phyloP scores from a whole-genome alignment of 1,140 invertebrate species.

The Samia ricini region DNA sequence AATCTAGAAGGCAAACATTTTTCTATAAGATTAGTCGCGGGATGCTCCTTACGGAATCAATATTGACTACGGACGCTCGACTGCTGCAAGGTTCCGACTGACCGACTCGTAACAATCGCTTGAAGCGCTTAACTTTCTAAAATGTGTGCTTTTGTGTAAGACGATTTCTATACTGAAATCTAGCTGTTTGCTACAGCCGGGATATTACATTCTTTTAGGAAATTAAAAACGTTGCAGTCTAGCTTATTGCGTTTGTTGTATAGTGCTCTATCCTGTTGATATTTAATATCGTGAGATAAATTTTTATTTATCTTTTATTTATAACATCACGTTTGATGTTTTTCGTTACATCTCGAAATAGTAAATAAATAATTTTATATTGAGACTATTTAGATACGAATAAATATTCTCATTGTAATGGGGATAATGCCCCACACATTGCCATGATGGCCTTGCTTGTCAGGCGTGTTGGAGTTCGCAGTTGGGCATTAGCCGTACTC shows the following conservation, averaged over 20 bases:
- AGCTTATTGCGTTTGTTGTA: not conserved
- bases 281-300: not conserved
- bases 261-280: not conserved
- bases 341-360: no score
- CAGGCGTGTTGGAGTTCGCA: no score
- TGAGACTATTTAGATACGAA: no score
- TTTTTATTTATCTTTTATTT: no score
- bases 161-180: slow-evolving; percentile 50
- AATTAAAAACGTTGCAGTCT: not conserved
- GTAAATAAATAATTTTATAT: no score
- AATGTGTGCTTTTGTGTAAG: slow-evolving; percentile 33
- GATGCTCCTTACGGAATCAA: slow-evolving; percentile 50
- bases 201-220: slow-evolving; percentile 44
- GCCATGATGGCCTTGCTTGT: no score
- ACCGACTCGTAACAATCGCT: slow-evolving; percentile 3
- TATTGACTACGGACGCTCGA: slow-evolving; percentile 37
- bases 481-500: no score
- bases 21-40: slow-evolving; percentile 64
- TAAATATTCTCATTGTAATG: no score
- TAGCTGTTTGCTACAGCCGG: slow-evolving; percentile 39
- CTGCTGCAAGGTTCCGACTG: slow-evolving; percentile 12
- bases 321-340: not conserved
- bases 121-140: slow-evolving; percentile 26
- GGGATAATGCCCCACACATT: no score
- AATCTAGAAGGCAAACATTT: slow-evolving; percentile 62